Percentiles rank a stretch among this genome's conserved stretches.
Evolutionary conservation across 2,797 vertebrate genomes (phyloP).

Genomic region (Rhynchonycteris naso): DNA sequence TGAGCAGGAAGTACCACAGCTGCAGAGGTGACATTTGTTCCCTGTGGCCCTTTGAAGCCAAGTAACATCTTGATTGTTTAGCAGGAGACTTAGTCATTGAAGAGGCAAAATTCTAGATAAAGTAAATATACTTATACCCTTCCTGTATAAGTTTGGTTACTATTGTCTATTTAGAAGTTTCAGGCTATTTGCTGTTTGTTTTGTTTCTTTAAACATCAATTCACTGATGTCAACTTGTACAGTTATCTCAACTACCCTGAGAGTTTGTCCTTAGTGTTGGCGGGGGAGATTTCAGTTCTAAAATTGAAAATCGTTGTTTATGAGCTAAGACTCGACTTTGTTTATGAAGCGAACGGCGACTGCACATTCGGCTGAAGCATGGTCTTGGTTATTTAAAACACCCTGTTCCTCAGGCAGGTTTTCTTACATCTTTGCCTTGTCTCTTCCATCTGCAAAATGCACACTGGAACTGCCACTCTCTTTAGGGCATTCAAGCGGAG

Average conservation of each 20-base stretch:
- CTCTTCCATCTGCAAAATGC: conserved; percentile 53
- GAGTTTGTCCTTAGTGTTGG: background rate
- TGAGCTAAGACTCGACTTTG: conserved; percentile 2
- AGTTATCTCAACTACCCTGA: background rate
- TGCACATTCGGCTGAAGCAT: background rate
- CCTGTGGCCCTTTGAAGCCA: conserved; percentile 73
- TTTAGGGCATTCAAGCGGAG: background rate
- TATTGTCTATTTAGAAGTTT: background rate
- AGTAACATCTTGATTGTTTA: conserved; percentile 83
- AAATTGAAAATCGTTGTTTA: conserved; percentile 5
- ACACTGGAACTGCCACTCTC: background rate
- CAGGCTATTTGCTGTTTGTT: conserved; percentile 2
- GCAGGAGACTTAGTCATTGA: conserved; percentile 67
- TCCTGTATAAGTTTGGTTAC: conserved; percentile 39
- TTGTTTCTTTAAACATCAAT: conserved; percentile 10
- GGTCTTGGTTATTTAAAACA: conserved; percentile 1
- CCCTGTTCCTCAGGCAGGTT: background rate
- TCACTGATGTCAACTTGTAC: background rate
- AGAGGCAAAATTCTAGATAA: conserved; percentile 68
- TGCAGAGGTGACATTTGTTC: conserved; percentile 85
- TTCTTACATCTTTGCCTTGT: conserved; percentile 8
- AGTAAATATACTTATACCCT: conserved; percentile 68
- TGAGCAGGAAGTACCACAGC: conserved; percentile 81
- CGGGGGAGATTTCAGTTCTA: background rate
- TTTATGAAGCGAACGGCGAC: background rate